Conservation (phyloP, 2,113 vertebrate genomes). For the Muntiacus muntjak region DNA sequence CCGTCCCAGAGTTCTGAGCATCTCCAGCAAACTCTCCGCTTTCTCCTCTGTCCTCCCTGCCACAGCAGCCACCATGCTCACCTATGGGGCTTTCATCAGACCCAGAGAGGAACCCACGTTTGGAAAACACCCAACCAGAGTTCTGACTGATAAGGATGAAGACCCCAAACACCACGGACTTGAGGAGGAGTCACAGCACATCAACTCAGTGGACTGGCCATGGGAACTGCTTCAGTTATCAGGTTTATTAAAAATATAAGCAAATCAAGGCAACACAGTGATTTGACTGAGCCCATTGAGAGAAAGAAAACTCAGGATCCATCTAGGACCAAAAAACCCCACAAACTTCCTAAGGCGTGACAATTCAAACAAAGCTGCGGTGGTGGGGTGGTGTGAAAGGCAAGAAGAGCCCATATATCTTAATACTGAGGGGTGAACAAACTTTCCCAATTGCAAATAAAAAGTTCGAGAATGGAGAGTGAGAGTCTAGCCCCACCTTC, state of each 20-base stretch:
- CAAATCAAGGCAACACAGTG: background rate
- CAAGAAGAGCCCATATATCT: background rate
- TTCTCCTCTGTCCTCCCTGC: background rate
- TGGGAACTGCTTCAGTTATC: background rate
- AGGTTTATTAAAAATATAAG: conserved; percentile 41
- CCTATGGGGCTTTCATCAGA: background rate
- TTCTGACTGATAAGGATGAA: background rate
- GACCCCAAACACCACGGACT: background rate
- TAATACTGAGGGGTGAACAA: background rate
- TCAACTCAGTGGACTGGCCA: background rate
- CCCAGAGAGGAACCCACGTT: background rate
- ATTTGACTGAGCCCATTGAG: background rate
- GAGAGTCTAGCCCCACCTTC: background rate
- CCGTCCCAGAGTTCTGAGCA: background rate
- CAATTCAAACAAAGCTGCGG: background rate
- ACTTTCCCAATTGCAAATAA: background rate
- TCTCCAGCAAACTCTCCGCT: background rate
- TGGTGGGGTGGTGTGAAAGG: fast-evolving
- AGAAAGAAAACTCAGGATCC: background rate
- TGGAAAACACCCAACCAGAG: background rate
- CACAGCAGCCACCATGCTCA: background rate
- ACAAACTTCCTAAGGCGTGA: background rate
- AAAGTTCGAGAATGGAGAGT: background rate
- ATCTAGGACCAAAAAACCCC: background rate
- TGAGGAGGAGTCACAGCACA: background rate